Conservation (phyloP, 2,888 invertebrate species). For the Axea sp. region DNA sequence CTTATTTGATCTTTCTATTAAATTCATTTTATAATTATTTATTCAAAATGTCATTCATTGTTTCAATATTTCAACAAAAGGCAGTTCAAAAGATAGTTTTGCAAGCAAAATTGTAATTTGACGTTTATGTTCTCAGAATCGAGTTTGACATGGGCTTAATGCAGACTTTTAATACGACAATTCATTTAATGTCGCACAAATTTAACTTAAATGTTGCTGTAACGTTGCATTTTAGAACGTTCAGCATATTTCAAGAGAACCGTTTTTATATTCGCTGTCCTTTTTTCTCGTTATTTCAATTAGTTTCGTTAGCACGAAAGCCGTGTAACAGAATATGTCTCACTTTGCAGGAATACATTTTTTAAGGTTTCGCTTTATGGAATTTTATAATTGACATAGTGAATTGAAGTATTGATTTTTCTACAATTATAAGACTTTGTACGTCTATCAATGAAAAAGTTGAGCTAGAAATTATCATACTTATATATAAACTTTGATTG, state of each 20-base stretch:
- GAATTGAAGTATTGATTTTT: constrained; percentile 37
- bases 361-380: constrained; percentile 9
- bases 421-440: background rate
- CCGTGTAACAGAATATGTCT: constrained; percentile 23
- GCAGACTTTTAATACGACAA: constrained; percentile 23
- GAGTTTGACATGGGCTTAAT: constrained; percentile 9
- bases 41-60: too few relatives aligned
- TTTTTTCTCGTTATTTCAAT: constrained; percentile 48
- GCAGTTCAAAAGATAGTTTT: background rate
- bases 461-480: too few relatives aligned
- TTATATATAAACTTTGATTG: too few relatives aligned
- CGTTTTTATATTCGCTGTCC: constrained; percentile 8
- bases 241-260: constrained; percentile 20
- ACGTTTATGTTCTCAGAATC: background rate
- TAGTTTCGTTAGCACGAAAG: constrained; percentile 34
- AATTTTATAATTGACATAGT: constrained; percentile 32
- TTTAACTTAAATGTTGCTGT: constrained; percentile 12
- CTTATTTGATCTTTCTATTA: too few relatives aligned
- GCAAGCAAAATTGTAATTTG: background rate
- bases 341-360: constrained; percentile 1
- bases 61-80: too few relatives aligned
- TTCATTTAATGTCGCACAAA: constrained; percentile 24
- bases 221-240: constrained; percentile 1
- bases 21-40: too few relatives aligned
- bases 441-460: too few relatives aligned